These are phyloP conservation scores for Bombus huntii DNA, from an alignment of 1,140 invertebrate genomes.

Conservation along the genomic window DNA sequence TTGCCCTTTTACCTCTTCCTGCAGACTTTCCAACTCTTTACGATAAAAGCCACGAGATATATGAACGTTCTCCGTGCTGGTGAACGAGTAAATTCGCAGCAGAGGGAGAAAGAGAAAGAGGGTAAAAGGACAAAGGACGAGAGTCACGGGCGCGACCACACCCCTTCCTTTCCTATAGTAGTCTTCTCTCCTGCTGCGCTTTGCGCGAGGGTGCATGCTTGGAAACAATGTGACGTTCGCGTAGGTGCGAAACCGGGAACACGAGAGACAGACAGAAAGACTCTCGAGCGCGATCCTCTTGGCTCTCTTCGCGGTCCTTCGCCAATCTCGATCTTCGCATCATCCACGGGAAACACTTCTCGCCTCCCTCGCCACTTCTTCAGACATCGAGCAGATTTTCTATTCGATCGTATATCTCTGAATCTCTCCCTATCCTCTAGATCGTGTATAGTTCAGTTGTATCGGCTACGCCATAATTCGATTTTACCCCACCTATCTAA, in stretches of 20 bases:
- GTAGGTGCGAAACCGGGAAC: conserved; percentile 51
- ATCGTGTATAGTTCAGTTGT: not conserved
- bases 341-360: not conserved
- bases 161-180: conserved; percentile 14
- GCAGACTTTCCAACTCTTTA: conserved; percentile 7
- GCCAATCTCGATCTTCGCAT: not conserved
- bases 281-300: conserved; percentile 18
- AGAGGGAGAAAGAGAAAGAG: not conserved
- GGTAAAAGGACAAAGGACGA: conserved; percentile 25
- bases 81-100: conserved; percentile 22
- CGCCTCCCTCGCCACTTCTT: too few relatives aligned
- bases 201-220: conserved; percentile 51
- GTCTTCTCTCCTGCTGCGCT: not conserved
- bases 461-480: not conserved
- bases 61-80: not conserved
- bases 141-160: conserved; percentile 46
- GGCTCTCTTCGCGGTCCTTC: not conserved
- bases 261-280: not conserved
- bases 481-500: not conserved
- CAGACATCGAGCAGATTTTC: not conserved
- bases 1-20: too few relatives aligned
- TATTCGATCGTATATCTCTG: not conserved
- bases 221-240: conserved; percentile 70
- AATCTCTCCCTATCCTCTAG: not conserved
- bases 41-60: conserved; percentile 42